Base-by-base conservation (phyloP, 2,888 invertebrate genomes). In the Bellardia pandia region DNA sequence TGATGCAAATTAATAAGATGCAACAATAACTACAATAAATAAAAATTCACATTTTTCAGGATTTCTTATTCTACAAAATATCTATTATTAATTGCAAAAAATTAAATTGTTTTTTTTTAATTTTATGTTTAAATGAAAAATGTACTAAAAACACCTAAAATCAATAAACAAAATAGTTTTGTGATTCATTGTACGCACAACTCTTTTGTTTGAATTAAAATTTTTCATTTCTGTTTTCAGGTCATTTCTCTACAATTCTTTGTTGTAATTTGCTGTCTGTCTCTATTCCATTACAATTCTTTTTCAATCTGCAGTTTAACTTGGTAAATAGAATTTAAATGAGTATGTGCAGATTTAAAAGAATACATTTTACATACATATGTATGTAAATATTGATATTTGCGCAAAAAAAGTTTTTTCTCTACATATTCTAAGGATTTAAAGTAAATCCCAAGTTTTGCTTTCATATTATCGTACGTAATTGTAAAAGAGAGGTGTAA, bases 311-410 rank as follows among this genome's bases (percentile, higher is more conserved):
- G 37, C 45, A 11, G 37, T 58, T 30, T 33, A 56, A 16, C 13
- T 30, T 4, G 42, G 58, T n/a, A 58, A 76, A 74, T 74, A 37
- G 16, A 83, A 83, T 76, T 76, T 76, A 45, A 71, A 76, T 69
- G 82, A 71, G 69, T 75, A 11, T 16, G 23, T 45, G 3, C 23
- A 37, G 33, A 74, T 66, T 45, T 48, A 13, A 79, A 62, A 14
- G 42, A 66, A 60, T 53, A 5, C 37, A 56, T 68, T 75, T 58
- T 8, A 14, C 11, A 37, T 30, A 53, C n/a, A 69, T 16, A 53
- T 53, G 16, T 6, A 13, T 9, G 16, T 33, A 56, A 16, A 71
- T 16, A 53, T 53, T 42, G 48, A 69, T 48, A 69, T 69, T 45
- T 69, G 13, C 30, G 14, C 48, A 48, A 4, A 66, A 23, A 23